These are phyloP conservation scores for Parapristionchus giblindavisi DNA, from an alignment of 2,888 invertebrate genomes.

Conservation along the genomic window DNA sequence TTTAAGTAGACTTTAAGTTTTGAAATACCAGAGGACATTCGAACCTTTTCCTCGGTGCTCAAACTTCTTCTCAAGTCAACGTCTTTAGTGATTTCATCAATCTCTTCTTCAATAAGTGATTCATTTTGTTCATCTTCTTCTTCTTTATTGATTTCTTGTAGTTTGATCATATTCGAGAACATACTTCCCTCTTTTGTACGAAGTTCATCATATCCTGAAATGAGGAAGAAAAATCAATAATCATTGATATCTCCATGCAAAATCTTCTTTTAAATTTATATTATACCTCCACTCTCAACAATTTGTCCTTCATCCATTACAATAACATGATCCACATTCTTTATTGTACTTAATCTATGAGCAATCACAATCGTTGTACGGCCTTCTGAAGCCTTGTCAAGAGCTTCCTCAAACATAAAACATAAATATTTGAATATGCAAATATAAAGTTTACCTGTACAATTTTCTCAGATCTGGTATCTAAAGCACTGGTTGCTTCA, in stretches of 20 bases:
- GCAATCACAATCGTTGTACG: slow-evolving; percentile 24
- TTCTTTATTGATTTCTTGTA: slow-evolving; percentile 6
- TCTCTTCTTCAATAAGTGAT: not conserved
- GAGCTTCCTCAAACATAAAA: not conserved
- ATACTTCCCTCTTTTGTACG: not conserved
- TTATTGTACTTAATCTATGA: slow-evolving; percentile 30
- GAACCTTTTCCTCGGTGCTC: not conserved
- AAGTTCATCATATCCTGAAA: slow-evolving; percentile 24
- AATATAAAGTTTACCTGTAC: slow-evolving; percentile 8
- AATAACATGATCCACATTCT: slow-evolving; percentile 11
- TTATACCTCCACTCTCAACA: slow-evolving; percentile 32
- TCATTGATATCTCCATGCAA: not conserved
- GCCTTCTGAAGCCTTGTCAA: slow-evolving; percentile 28
- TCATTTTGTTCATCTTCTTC: not conserved
- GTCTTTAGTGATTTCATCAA: not conserved
- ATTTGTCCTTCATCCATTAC: slow-evolving; percentile 29
- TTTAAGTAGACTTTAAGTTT: not conserved
- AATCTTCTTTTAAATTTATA: not conserved
- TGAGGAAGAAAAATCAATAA: not conserved
- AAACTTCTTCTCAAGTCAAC: not conserved
- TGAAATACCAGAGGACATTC: not conserved
- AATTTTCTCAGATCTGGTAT: slow-evolving; percentile 17
- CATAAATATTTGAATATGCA: not conserved
- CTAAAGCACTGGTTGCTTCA: slow-evolving; percentile 33
- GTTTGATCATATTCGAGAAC: slow-evolving; percentile 17